Evolutionary conservation across 2,888 invertebrate species (phyloP), one percentile per base, ranked within the genome.

Genomic region (Serripes groenlandicus): DNA sequence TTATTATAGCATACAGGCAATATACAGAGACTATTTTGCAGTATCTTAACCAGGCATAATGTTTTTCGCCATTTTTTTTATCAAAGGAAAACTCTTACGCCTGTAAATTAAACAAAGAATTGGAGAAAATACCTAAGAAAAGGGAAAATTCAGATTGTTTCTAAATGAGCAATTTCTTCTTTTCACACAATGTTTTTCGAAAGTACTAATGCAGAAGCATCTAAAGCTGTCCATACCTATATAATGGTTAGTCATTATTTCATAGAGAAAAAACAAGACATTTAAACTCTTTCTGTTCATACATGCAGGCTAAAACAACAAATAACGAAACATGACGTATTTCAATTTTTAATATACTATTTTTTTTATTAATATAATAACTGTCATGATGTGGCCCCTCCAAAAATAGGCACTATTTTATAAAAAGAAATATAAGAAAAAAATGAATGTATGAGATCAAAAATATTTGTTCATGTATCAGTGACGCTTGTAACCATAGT

Each of bases 401-500:
- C 42, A 18, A 9, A 18, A 42, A 11, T 42, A 9, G 9, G 42
- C 18, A 42, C 42, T 18, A 11, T 42, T 9, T 42, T 42, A 18
- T 42, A 42, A 18, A 9, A 18, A 42, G 18, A 42, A 42, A 42
- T 18, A 18, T 42, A 9, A 9, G 11, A 11, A 9, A 9, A 9
- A 42, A 9, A 9, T 11, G 42, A 11, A 18, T 18, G 11, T 9
- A 42, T 11, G 42, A 18, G 11, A 11, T 42, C 42, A 42, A 11
- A 18, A 11, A 42, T 42, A 42, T 42, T 42, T 9, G 56, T 56
- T 35, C 77, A 84, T 26, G 54, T 78, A 42, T 87, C 81, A 9
- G 75, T 74, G 28, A 88, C 78, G 64, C 87, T 88, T 15, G 81
- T 76, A 9, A 88, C 73, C 78, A 88, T 72, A n/a, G 83, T 81